phyloP scores from a whole-genome alignment of 1,140 invertebrate genomes.

The Megalopta genalis region DNA sequence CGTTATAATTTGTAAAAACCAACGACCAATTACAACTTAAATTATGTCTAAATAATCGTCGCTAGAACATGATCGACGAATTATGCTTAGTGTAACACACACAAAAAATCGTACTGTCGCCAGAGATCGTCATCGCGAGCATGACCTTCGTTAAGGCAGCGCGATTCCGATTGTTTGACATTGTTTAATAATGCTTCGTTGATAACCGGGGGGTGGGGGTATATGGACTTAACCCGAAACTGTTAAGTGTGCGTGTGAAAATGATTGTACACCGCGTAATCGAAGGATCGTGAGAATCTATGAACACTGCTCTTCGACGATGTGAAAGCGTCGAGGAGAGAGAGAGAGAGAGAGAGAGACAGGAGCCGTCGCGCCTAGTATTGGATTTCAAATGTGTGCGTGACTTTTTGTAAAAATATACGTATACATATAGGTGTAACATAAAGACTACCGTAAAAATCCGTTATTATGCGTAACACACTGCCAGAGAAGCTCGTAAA shows the following conservation, averaged over 20 bases:
- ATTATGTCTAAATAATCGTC: background rate
- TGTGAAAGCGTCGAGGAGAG: background rate
- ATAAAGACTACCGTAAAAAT: constrained; percentile 60
- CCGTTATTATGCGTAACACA: constrained; percentile 60
- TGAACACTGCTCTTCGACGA: no score
- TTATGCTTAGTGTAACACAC: background rate
- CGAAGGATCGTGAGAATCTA: background rate
- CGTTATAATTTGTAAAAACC: no score
- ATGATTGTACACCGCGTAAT: constrained; percentile 23
- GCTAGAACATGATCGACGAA: background rate
- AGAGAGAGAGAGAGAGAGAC: background rate
- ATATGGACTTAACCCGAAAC: background rate
- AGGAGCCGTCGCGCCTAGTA: constrained; percentile 21
- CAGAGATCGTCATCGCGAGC: background rate
- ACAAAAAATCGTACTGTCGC: background rate
- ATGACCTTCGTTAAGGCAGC: no score
- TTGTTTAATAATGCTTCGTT: background rate
- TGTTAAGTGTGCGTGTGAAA: background rate
- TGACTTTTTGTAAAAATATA: constrained; percentile 57
- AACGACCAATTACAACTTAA: background rate
- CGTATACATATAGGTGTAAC: constrained; percentile 62
- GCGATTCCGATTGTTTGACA: background rate
- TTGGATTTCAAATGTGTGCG: constrained; percentile 17
- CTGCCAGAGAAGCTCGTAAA: constrained; percentile 54
- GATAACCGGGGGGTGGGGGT: background rate